Percentiles rank a stretch among this genome's conserved stretches.
These are phyloP conservation scores for Diarsia dahlii DNA, from an alignment of 2,888 invertebrate genomes.

Conservation along the genomic window DNA sequence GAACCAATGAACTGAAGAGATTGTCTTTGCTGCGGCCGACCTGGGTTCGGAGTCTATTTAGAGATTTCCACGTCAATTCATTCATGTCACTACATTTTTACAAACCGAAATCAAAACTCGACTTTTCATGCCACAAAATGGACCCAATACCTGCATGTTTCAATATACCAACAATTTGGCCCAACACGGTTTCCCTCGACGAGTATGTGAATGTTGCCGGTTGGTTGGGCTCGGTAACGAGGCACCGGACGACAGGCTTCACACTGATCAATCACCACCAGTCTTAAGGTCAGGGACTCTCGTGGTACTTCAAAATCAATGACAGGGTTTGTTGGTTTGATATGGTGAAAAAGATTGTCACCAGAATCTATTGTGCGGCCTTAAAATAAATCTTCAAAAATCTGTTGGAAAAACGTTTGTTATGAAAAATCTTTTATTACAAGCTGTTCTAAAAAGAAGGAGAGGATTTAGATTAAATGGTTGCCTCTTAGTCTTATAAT, in stretches of 20 bases:
- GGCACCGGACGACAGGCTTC: constrained; percentile 50
- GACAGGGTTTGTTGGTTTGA: constrained; percentile 1
- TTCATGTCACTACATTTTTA: not conserved
- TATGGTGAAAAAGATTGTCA: not conserved
- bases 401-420: not conserved
- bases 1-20: too few relatives aligned
- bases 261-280: constrained; percentile 60
- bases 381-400: not conserved
- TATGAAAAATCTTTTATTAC: not conserved
- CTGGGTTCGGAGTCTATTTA: too few relatives aligned
- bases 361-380: not conserved
- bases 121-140: not conserved
- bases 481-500: not conserved
- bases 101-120: not conserved
- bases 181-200: constrained; percentile 59
- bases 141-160: constrained; percentile 41
- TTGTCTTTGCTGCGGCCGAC: too few relatives aligned
- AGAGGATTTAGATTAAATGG: too few relatives aligned
- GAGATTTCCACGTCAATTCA: too few relatives aligned
- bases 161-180: constrained; percentile 62
- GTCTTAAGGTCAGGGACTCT: constrained; percentile 55
- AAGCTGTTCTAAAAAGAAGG: too few relatives aligned
- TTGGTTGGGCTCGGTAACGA: constrained; percentile 67
- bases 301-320: constrained; percentile 42
- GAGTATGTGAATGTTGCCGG: constrained; percentile 62